Conservation (phyloP, 1,140 invertebrate genomes). For the Drosophila nigrodunni region DNA sequence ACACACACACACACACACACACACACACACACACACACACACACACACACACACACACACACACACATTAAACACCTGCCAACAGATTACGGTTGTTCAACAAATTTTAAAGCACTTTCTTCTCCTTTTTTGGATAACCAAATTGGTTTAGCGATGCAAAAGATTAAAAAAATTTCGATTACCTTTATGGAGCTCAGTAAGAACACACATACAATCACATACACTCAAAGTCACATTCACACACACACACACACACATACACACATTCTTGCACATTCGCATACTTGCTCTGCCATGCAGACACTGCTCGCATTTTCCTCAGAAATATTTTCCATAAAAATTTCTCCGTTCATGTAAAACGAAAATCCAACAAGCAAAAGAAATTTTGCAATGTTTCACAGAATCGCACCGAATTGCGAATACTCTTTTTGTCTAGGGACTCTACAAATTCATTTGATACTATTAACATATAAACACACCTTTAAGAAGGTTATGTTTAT, state of each 20-base stretch:
- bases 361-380: constrained; percentile 35
- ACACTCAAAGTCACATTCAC: background rate
- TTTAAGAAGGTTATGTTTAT: too few species aligned
- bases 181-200: constrained; percentile 36
- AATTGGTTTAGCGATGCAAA: constrained; percentile 37
- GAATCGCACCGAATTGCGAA: background rate
- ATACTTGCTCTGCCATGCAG: constrained; percentile 21
- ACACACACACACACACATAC: background rate
- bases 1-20: background rate
- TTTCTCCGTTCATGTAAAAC: constrained; percentile 17
- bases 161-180: constrained; percentile 50
- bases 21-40: background rate
- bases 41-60: background rate
- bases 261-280: background rate
- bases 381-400: constrained; percentile 4
- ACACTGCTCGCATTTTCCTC: constrained; percentile 31
- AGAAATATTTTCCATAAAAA: constrained; percentile 42
- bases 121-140: background rate
- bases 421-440: background rate
- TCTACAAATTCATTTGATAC: too few species aligned
- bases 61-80: background rate
- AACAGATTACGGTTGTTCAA: constrained; percentile 1
- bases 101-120: background rate
- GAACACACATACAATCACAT: constrained; percentile 1
- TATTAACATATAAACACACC: background rate